phyloP scores from a whole-genome alignment of 2,888 invertebrate genomes.

The Drosophila differens region DNA sequence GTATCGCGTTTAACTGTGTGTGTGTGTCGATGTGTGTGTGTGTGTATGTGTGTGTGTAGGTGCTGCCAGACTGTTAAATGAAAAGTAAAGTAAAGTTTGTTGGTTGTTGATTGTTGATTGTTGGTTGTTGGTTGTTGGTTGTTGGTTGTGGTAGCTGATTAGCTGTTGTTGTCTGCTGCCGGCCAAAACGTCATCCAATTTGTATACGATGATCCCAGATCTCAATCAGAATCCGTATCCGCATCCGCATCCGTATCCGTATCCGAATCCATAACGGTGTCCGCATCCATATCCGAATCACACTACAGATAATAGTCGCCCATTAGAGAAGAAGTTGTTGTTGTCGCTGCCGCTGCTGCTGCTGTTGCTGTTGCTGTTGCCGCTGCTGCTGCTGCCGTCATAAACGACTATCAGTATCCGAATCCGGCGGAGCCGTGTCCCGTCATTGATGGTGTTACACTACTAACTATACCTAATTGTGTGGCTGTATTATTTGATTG shows the following conservation, averaged over 20 bases:
- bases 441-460: constrained; percentile 85
- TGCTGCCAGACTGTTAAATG: constrained; percentile 49
- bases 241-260: constrained; percentile 20
- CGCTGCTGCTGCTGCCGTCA: constrained; percentile 71
- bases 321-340: constrained; percentile 54
- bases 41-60: constrained; percentile 21
- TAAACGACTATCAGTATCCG: constrained; percentile 85
- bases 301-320: constrained; percentile 76
- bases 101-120: constrained; percentile 19
- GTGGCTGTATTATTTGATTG: constrained; percentile 89
- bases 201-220: constrained; percentile 39
- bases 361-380: constrained; percentile 29
- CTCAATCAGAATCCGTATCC: constrained; percentile 36
- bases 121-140: constrained; percentile 17
- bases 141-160: constrained; percentile 27
- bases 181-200: constrained; percentile 61
- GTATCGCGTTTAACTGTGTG: constrained; percentile 24
- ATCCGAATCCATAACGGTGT: constrained; percentile 7
- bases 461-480: constrained; percentile 86
- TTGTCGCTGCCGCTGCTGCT: constrained; percentile 6
- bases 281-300: constrained; percentile 50
- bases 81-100: constrained; percentile 44
- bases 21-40: constrained; percentile 12
- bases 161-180: constrained; percentile 38
- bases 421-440: constrained; percentile 85